Conservation (phyloP, 2,113 vertebrate species). For the Syngnathus scovelli region DNA sequence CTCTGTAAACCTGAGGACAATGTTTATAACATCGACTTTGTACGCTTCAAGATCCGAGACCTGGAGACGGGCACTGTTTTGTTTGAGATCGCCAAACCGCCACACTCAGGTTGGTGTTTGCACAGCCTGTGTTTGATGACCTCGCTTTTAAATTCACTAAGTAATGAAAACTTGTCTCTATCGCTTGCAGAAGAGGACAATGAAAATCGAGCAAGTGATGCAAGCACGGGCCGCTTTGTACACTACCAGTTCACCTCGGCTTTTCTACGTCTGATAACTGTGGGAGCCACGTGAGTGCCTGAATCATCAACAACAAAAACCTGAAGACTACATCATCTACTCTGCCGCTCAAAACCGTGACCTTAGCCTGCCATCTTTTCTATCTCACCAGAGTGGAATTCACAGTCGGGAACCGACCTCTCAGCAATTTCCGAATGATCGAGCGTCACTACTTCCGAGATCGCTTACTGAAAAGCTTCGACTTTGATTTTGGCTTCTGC, state of each 20-base stretch:
- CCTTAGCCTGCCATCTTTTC: not conserved
- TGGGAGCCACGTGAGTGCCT: slow-evolving; percentile 88
- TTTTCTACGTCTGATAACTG: slow-evolving; percentile 83
- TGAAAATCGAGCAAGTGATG: slow-evolving; percentile 71
- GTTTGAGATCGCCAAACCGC: slow-evolving; percentile 92
- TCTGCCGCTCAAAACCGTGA: slow-evolving; percentile 14
- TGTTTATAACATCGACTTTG: slow-evolving; percentile 87
- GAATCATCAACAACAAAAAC: not conserved
- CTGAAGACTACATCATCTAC: not conserved
- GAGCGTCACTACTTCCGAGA: slow-evolving; percentile 92
- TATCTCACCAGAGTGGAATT: slow-evolving; percentile 82
- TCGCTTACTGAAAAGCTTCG: slow-evolving; percentile 89
- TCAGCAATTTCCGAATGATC: slow-evolving; percentile 90
- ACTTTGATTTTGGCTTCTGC: slow-evolving; percentile 96
- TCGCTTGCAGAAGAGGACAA: slow-evolving; percentile 65
- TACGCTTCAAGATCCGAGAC: slow-evolving; percentile 91
- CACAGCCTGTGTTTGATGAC: not conserved
- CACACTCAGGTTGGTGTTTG: slow-evolving; percentile 68
- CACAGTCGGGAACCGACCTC: slow-evolving; percentile 84
- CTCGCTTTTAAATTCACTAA: not conserved
- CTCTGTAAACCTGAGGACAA: slow-evolving; percentile 90
- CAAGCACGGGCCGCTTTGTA: slow-evolving; percentile 83
- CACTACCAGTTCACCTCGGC: slow-evolving; percentile 93
- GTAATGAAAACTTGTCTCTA: not conserved
- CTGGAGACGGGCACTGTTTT: slow-evolving; percentile 85